Evolutionary conservation across 1,140 invertebrate genomes (phyloP), one percentile per base, ranked within the genome.

Genomic region (Archivesica marissinica): DNA sequence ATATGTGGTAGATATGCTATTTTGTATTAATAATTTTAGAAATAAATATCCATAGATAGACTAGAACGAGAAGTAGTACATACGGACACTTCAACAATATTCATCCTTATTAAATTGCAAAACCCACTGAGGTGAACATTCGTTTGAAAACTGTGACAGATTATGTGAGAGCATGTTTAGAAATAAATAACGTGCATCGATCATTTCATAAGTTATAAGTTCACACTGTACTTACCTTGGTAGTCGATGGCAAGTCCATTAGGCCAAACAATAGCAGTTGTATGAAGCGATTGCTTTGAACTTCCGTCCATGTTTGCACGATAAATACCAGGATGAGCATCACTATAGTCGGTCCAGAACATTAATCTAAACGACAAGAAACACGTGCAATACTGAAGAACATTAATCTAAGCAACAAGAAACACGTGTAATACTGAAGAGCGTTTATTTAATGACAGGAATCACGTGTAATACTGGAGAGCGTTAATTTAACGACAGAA

Each of bases 231-330:
- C 50, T 0, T 83, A 83, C 80, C 68, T 3, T 7, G 13, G 35
- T 41, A 17, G 35, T 83, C 80, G 13, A 83, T 28, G 2, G 70
- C 70, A 15, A 83, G 23, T 13, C 80, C 80, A 72, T 83, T 83
- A 1, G 80, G 80, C 80, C 80, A 83, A 2, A 59, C 52, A 11
- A 83, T 20, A 30, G 74, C 38, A 0, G 3, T 17, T 38, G 17
- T 39, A 13, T 70, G 44, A 2, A 83, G 11, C 23, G 30, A 0
- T 33, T 44, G 15, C 33, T 56, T 59, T 1, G 30, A 13, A 30
- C 50, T 75, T 28, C 80, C 80, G 38, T 83, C 80, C 80, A 83
- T 83, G 20, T 64, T 38, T 20, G 80, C 68, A 39, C 52, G 38
- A 59, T 33, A 83, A 33, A 83, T 59, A 23, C 44, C 80, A 2